A percentile compares a stretch with the other conserved stretches of the same genome.
Evolutionary conservation across 2,888 invertebrate species (phyloP).

Genomic region (Margaritifera margaritifera): DNA sequence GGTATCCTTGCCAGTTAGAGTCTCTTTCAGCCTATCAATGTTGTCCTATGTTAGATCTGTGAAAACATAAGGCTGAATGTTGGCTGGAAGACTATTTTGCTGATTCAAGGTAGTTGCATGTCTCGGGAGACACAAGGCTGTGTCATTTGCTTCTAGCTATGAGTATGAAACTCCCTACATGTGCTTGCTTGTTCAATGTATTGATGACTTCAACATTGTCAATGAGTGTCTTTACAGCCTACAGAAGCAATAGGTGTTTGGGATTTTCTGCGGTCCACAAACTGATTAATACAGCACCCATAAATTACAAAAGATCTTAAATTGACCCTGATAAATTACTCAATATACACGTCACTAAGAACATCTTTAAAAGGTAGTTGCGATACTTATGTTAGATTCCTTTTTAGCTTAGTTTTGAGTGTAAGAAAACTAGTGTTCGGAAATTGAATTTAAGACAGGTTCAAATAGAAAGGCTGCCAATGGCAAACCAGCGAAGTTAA

Average conservation of each 20-base stretch:
- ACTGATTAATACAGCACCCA: too few relatives aligned
- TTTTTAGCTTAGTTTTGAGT: too few relatives aligned
- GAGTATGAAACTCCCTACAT: slow-evolving; percentile 30
- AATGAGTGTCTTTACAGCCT: neutral
- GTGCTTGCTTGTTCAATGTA: slow-evolving; percentile 26
- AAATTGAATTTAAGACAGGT: too few relatives aligned
- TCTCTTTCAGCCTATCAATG: slow-evolving; percentile 41
- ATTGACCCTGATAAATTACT: too few relatives aligned
- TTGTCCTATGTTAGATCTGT: slow-evolving; percentile 18
- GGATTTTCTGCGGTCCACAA: neutral
- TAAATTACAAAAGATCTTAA: too few relatives aligned
- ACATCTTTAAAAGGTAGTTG: too few relatives aligned
- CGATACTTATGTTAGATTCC: too few relatives aligned
- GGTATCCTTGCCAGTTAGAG: slow-evolving; percentile 36
- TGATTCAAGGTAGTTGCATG: slow-evolving; percentile 27
- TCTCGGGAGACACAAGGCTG: slow-evolving; percentile 33
- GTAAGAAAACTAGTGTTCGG: too few relatives aligned
- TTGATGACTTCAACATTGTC: slow-evolving; percentile 8
- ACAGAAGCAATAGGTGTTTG: neutral
- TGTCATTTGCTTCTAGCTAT: slow-evolving; percentile 21
- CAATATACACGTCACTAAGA: too few relatives aligned
- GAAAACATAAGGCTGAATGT: slow-evolving; percentile 7
- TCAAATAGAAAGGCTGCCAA: too few relatives aligned
- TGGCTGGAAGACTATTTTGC: slow-evolving; percentile 31
- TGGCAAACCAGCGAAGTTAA: too few relatives aligned